Conservation (phyloP, 2,113 vertebrate species). For the Microcebus ravelobensis region DNA sequence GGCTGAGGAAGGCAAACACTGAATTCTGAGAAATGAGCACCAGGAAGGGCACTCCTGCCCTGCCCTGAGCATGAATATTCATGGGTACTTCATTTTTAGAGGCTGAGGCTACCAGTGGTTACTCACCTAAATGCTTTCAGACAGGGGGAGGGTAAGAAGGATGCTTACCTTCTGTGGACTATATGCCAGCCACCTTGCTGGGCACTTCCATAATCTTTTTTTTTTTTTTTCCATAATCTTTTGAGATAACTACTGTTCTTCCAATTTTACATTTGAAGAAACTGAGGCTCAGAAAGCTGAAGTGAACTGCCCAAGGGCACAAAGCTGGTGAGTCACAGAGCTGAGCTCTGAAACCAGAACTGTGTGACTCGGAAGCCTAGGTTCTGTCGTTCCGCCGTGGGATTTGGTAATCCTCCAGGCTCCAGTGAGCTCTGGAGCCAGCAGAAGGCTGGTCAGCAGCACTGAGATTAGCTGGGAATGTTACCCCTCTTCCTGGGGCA, state of each 20-base stretch:
- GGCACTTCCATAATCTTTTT: neutral
- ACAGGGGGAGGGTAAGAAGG: neutral
- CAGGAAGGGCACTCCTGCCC: neutral
- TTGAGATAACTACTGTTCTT: neutral
- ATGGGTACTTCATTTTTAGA: fast-evolving
- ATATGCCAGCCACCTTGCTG: neutral
- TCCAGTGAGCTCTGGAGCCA: neutral
- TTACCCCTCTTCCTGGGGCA: neutral
- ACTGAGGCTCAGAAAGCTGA: neutral
- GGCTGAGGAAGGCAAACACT: neutral
- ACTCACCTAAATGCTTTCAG: neutral
- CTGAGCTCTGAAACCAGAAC: neutral
- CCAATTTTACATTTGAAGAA: neutral
- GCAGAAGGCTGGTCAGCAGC: neutral
- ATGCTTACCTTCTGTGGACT: neutral
- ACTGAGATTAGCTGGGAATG: neutral
- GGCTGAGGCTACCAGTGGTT: neutral
- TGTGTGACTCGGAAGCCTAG: neutral
- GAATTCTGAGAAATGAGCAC: neutral
- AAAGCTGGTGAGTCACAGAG: neutral
- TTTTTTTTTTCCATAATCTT: neutral
- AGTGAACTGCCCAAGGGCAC: neutral
- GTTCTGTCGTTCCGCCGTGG: neutral
- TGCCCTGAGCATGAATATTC: neutral
- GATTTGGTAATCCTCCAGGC: neutral